These are phyloP conservation scores for Ptychobarbus kaznakovi DNA, from an alignment of 2,797 vertebrate species.

Conservation along the genomic window DNA sequence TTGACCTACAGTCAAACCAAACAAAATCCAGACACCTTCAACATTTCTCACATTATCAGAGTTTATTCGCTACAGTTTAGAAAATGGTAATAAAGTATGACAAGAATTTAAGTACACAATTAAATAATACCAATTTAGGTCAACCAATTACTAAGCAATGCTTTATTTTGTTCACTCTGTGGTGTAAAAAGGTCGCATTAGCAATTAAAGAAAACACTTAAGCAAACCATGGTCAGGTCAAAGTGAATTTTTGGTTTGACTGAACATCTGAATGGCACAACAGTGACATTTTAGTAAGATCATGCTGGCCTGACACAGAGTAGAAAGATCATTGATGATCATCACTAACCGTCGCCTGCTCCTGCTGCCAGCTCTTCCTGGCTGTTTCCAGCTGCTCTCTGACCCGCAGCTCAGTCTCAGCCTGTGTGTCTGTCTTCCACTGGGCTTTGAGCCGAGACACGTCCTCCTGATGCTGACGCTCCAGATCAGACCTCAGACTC, in stretches of 20 bases:
- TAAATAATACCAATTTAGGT: too few species aligned
- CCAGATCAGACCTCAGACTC: constrained; percentile 77
- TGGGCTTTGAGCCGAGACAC: constrained; percentile 74
- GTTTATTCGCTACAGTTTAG: too few species aligned
- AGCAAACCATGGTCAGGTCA: too few species aligned
- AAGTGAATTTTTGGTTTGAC: too few species aligned
- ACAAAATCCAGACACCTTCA: too few species aligned
- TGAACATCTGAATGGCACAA: background rate
- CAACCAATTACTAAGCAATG: too few species aligned
- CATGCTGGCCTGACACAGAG: background rate
- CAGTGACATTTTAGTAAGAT: background rate
- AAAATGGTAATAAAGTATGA: too few species aligned
- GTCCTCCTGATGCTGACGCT: constrained; percentile 76
- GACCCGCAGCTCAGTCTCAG: constrained; percentile 73
- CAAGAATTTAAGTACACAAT: too few species aligned
- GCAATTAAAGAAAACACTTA: too few species aligned
- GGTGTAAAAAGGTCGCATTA: too few species aligned
- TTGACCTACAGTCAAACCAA: background rate
- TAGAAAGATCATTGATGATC: background rate
- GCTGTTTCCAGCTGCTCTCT: constrained; percentile 72
- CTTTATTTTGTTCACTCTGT: too few species aligned
- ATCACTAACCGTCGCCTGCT: constrained; percentile 78
- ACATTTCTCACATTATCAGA: too few species aligned
- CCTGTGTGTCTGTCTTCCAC: constrained; percentile 82
- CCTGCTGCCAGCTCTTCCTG: constrained; percentile 77